Conservation (phyloP, 2,888 invertebrate genomes). For the Phaonia tiefii region DNA sequence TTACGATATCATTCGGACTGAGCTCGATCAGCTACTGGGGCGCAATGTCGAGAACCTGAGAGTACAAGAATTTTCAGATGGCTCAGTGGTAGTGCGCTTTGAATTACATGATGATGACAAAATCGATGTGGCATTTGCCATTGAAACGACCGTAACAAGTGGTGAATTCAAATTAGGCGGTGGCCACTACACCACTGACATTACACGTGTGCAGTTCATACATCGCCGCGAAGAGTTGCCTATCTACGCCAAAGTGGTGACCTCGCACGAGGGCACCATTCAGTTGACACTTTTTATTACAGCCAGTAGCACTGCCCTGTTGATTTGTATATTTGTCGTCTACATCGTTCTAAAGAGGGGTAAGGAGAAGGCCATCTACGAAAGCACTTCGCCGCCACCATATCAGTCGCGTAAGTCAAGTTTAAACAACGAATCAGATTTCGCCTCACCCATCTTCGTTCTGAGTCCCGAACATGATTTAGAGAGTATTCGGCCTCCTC, state of each 20-base stretch:
- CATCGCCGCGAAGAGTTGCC: conserved; percentile 79
- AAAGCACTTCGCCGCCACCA: conserved; percentile 62
- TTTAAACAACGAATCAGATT: conserved; percentile 75
- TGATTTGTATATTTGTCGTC: conserved; percentile 88
- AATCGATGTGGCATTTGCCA: conserved; percentile 88
- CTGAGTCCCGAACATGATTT: conserved; percentile 74
- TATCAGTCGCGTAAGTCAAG: conserved; percentile 62
- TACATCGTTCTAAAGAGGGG: conserved; percentile 88
- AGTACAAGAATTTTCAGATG: conserved; percentile 82
- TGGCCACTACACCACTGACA: conserved; percentile 82
- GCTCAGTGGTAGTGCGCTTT: conserved; percentile 82
- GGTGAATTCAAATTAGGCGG: conserved; percentile 75
- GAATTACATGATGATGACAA: conserved; percentile 87
- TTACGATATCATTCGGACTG: conserved; percentile 80
- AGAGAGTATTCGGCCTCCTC: conserved; percentile 71
- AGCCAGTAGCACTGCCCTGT: conserved; percentile 89
- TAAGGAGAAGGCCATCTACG: conserved; percentile 77
- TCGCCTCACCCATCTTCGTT: conserved; percentile 80
- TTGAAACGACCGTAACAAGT: conserved; percentile 87
- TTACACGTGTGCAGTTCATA: conserved; percentile 84
- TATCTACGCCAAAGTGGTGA: conserved; percentile 73
- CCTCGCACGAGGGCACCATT: conserved; percentile 82
- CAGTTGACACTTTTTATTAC: conserved; percentile 89
- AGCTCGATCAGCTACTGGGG: conserved; percentile 79
- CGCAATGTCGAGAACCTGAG: conserved; percentile 82